Conservation (phyloP, 2,797 vertebrate species). For the Gobionotothen gibberifrons region DNA sequence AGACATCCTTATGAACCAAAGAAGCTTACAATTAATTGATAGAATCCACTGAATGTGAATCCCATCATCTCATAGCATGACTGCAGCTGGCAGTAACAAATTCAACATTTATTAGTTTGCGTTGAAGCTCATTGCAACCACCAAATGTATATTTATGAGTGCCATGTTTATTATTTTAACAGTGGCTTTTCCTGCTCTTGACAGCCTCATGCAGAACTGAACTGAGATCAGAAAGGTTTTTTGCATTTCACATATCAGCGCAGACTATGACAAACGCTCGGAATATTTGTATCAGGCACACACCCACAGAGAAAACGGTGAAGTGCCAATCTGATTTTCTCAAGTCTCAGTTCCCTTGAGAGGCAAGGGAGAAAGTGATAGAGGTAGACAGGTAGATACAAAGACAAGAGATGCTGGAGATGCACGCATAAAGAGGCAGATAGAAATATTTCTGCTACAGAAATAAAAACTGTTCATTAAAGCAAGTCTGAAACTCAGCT, state of each 20-base stretch:
- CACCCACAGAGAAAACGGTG: slow-evolving; percentile 36
- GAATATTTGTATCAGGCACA: slow-evolving; percentile 35
- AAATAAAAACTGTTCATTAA: neutral
- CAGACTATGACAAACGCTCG: slow-evolving; percentile 36
- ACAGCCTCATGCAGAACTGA: slow-evolving; percentile 31
- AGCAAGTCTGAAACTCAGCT: neutral
- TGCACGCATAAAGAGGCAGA: slow-evolving; percentile 5
- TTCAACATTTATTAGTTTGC: slow-evolving; percentile 29
- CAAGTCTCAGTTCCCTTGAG: slow-evolving; percentile 42
- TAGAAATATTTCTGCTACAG: slow-evolving; percentile 7
- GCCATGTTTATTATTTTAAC: slow-evolving; percentile 28
- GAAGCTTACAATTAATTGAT: slow-evolving; percentile 35
- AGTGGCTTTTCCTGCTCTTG: slow-evolving; percentile 24
- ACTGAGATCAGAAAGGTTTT: slow-evolving; percentile 37
- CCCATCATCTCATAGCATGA: slow-evolving; percentile 14
- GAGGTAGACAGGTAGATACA: slow-evolving; percentile 49
- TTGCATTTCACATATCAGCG: slow-evolving; percentile 29
- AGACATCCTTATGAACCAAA: slow-evolving; percentile 10
- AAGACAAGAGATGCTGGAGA: slow-evolving; percentile 38
- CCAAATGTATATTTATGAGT: slow-evolving; percentile 33
- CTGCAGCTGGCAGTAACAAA: neutral
- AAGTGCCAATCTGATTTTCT: slow-evolving; percentile 55
- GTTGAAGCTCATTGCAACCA: slow-evolving; percentile 29
- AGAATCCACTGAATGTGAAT: slow-evolving; percentile 29
- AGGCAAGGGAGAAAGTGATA: slow-evolving; percentile 38